These are phyloP conservation scores for Plusia festucae DNA, from an alignment of 2,888 invertebrate species.

Conservation along the genomic window DNA sequence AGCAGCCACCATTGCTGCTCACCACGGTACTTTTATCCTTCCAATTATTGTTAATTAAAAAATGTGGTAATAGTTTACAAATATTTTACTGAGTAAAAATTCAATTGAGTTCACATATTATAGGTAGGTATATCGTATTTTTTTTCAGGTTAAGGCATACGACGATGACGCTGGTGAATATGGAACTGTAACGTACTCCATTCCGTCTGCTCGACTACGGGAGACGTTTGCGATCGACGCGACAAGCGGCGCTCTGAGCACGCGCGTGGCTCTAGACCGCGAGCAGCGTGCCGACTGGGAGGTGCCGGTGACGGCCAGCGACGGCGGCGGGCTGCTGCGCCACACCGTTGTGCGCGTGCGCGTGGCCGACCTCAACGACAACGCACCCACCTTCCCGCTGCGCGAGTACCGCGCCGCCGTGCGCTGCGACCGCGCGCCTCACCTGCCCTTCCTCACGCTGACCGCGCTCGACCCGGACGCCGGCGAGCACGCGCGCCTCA, in stretches of 20 bases:
- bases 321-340: constrained; percentile 94
- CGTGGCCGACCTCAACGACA: constrained; percentile 95
- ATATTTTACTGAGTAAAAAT: too few species aligned
- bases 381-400: constrained; percentile 93
- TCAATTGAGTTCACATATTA: too few species aligned
- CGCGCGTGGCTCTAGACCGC: constrained; percentile 92
- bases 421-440: constrained; percentile 82
- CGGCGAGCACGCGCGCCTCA: constrained; percentile 91
- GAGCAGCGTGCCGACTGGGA: constrained; percentile 90
- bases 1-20: constrained; percentile 93
- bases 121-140: too few species aligned
- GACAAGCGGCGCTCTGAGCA: constrained; percentile 91
- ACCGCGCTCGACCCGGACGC: constrained; percentile 94
- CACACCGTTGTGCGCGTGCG: constrained; percentile 94
- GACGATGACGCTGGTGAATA: constrained; percentile 95
- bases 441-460: constrained; percentile 76
- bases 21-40: constrained; percentile 85
- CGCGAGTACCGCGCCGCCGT: constrained; percentile 94
- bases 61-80: too few species aligned
- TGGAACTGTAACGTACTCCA: constrained; percentile 93
- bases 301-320: constrained; percentile 94
- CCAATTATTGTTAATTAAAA: too few species aligned
- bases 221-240: constrained; percentile 93
- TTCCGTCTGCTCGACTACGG: constrained; percentile 92
- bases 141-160: constrained; percentile 91